These are phyloP conservation scores for Cataglyphis rosenhaueri DNA, from an alignment of 2,888 invertebrate genomes.

Conservation along the genomic window DNA sequence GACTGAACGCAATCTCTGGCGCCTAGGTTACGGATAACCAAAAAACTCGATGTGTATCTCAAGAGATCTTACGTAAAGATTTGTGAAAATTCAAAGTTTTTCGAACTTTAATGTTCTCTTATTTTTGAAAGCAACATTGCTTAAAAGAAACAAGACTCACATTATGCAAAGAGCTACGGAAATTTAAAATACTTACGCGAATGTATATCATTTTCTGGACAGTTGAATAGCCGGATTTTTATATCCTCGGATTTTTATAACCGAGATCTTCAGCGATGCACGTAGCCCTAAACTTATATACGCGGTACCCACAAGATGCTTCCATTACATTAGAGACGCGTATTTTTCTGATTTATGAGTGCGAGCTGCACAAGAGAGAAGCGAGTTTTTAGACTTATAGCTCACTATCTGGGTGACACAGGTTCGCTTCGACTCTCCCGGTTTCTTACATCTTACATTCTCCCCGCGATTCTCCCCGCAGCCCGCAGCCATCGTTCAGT, in stretches of 20 bases:
- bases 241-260: conserved; percentile 32
- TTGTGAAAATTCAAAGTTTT: neutral
- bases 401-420: conserved; percentile 43
- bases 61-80: neutral
- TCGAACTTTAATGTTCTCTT: neutral
- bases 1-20: neutral
- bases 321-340: conserved; percentile 51
- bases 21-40: neutral
- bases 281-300: conserved; percentile 32
- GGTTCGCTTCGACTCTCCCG: conserved; percentile 28
- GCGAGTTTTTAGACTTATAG: conserved; percentile 50
- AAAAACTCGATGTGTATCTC: neutral
- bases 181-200: conserved; percentile 11
- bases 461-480: conserved; percentile 23
- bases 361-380: conserved; percentile 13
- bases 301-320: conserved; percentile 29
- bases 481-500: conserved; percentile 28
- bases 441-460: conserved; percentile 50
- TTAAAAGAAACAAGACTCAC: neutral
- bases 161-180: neutral
- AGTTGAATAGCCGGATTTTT: conserved; percentile 34
- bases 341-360: conserved; percentile 55
- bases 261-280: conserved; percentile 18
- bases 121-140: neutral
- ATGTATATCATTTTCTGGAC: conserved; percentile 38